Conservation (phyloP, 2,888 invertebrate genomes). For the Steinernema hermaphroditum region DNA sequence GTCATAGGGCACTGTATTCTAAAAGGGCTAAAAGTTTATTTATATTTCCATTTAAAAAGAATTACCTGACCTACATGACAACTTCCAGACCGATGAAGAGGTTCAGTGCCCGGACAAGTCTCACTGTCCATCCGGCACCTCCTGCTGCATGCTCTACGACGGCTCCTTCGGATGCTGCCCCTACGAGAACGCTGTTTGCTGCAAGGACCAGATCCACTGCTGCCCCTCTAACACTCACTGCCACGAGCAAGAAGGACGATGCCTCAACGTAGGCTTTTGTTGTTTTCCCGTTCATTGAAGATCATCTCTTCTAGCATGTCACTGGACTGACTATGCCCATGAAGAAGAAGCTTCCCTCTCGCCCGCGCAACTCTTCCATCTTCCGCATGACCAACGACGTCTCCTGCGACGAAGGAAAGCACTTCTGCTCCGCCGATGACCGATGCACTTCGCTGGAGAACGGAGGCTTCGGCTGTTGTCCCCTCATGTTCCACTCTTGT, state of each 20-base stretch:
- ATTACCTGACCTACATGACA: too few species aligned
- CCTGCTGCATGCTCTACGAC: conserved; percentile 28
- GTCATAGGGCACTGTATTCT: too few species aligned
- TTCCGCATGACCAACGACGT: not conserved
- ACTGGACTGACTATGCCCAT: not conserved
- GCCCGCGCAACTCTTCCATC: not conserved
- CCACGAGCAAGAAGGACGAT: not conserved
- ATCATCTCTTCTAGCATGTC: not conserved
- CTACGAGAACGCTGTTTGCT: conserved; percentile 61
- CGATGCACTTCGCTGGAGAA: not conserved
- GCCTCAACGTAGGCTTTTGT: not conserved
- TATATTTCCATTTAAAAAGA: too few species aligned
- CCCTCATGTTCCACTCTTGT: not conserved
- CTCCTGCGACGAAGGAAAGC: not conserved
- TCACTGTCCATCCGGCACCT: conserved; percentile 20
- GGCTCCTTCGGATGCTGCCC: conserved; percentile 65
- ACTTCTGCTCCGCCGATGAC: not conserved
- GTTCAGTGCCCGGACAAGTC: not conserved
- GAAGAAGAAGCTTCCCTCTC: conserved; percentile 1
- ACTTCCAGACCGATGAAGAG: not conserved
- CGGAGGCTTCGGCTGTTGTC: not conserved
- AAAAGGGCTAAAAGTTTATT: too few species aligned
- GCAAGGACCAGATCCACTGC: conserved; percentile 63
- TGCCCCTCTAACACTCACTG: conserved; percentile 57
- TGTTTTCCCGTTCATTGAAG: too few species aligned